Evolutionary conservation across 1,140 invertebrate species (phyloP).

Genomic region (Apis dorsata): DNA sequence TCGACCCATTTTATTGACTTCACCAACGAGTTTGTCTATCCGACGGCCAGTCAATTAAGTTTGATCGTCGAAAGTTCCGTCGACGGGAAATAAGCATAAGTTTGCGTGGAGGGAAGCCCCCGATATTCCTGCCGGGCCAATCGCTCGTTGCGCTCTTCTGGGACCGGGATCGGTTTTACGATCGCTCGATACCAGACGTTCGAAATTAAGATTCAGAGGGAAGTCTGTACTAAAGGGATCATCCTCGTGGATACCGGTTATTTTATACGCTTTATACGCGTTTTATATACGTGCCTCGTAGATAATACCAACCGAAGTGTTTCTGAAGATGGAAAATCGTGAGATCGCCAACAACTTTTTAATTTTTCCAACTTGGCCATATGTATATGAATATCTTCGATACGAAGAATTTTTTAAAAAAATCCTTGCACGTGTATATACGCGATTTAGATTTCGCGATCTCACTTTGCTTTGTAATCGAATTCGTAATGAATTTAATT

Average conservation of each 20-base stretch:
- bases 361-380: too few relatives aligned
- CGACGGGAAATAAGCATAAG: slow-evolving; percentile 61
- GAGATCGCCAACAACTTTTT: too few relatives aligned
- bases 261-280: slow-evolving; percentile 36
- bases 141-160: slow-evolving; percentile 1
- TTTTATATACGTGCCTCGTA: slow-evolving; percentile 43
- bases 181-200: slow-evolving; percentile 60
- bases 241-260: background rate
- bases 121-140: slow-evolving; percentile 27
- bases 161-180: slow-evolving; percentile 53
- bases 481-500: too few relatives aligned
- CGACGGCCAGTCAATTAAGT: slow-evolving; percentile 65
- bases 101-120: slow-evolving; percentile 22
- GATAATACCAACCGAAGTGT: slow-evolving; percentile 38
- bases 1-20: slow-evolving; percentile 37
- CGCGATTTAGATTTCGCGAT: too few relatives aligned
- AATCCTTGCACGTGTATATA: too few relatives aligned
- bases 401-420: background rate
- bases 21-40: slow-evolving; percentile 39
- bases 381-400: too few relatives aligned
- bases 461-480: too few relatives aligned
- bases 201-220: slow-evolving; percentile 60
- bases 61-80: slow-evolving; percentile 62
- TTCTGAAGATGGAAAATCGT: background rate
- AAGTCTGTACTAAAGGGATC: slow-evolving; percentile 3